Evolutionary conservation across 2,888 invertebrate genomes (phyloP).

Genomic region (Lasioglossum calceatum): DNA sequence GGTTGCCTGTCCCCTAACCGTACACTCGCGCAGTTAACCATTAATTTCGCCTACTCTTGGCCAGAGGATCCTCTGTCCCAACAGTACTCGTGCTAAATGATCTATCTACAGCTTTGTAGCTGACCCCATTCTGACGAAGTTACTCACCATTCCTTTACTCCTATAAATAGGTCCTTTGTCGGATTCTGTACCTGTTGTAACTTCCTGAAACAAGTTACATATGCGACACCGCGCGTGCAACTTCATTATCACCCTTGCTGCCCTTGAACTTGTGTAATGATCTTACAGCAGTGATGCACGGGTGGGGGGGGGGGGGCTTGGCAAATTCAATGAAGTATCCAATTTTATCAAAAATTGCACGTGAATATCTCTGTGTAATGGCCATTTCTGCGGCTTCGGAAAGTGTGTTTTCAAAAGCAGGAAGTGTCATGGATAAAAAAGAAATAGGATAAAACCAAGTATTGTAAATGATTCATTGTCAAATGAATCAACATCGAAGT

Average conservation of each 20-base stretch:
- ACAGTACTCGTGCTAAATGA: background rate
- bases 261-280: background rate
- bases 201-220: background rate
- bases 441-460: too few species aligned
- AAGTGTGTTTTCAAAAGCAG: too few species aligned
- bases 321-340: too few species aligned
- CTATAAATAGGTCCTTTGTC: slow-evolving; percentile 3
- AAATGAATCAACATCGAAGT: too few species aligned
- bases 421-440: too few species aligned
- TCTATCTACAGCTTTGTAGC: background rate
- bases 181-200: background rate
- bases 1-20: background rate
- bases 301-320: too few species aligned
- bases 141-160: background rate
- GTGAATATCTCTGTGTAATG: too few species aligned
- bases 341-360: too few species aligned
- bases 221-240: background rate
- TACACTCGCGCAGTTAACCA: background rate
- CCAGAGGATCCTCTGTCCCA: background rate
- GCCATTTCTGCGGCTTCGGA: too few species aligned
- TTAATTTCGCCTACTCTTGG: background rate
- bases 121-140: background rate
- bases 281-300: background rate
- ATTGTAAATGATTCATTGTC: too few species aligned
- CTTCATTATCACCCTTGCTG: background rate